These are phyloP conservation scores for Clostera curtula DNA, from an alignment of 2,888 invertebrate species.

Conservation along the genomic window DNA sequence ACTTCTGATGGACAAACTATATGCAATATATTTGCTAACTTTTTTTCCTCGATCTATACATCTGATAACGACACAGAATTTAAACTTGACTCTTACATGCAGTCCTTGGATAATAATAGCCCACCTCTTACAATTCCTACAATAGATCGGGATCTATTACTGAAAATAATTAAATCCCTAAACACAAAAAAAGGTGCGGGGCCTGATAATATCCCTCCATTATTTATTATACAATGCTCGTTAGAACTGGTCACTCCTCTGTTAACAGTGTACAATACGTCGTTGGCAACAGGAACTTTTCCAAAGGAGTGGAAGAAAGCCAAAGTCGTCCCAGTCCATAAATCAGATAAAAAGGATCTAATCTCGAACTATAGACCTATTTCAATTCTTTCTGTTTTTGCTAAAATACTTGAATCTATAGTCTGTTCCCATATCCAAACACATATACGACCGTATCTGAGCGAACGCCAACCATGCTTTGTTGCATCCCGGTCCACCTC, in stretches of 20 bases:
- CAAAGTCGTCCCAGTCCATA: slow-evolving; percentile 1
- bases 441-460: not conserved
- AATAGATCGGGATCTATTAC: too few species aligned
- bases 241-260: not conserved
- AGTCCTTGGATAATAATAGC: too few species aligned
- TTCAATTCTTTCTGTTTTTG: not conserved
- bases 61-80: too few species aligned
- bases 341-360: not conserved
- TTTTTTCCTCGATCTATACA: too few species aligned
- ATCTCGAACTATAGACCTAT: not conserved
- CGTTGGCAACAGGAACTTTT: not conserved
- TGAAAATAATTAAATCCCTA: not conserved
- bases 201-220: not conserved
- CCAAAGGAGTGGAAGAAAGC: slow-evolving; percentile 1
- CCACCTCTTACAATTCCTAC: too few species aligned
- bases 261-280: not conserved
- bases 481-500: not conserved
- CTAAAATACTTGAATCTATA: not conserved
- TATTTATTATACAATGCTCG: not conserved
- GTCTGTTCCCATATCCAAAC: not conserved
- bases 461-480: slow-evolving; percentile 1
- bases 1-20: too few species aligned
- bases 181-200: not conserved
- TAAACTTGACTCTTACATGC: too few species aligned
- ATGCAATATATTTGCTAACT: too few species aligned